Evolutionary conservation across 1,140 invertebrate species (phyloP).

Genomic region (Zaprionus vittiger): DNA sequence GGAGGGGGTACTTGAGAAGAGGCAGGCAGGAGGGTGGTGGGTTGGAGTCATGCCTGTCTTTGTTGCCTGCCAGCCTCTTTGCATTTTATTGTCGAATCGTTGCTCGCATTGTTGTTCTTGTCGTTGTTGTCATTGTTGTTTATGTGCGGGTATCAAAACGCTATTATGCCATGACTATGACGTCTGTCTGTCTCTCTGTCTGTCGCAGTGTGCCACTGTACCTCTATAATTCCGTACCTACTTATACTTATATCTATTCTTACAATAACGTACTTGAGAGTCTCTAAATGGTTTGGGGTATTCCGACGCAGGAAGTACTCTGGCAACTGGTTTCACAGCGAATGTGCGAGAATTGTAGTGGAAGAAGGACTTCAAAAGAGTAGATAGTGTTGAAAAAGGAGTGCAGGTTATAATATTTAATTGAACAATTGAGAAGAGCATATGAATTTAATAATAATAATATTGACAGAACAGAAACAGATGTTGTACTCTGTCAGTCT

Average conservation of each 20-base stretch:
- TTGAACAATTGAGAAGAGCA: neutral
- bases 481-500: neutral
- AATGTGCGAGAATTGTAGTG: neutral
- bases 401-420: neutral
- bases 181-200: conserved; percentile 43
- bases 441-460: neutral
- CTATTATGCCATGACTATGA: conserved; percentile 77
- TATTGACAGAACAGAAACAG: too few relatives aligned
- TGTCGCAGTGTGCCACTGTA: conserved; percentile 16
- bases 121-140: conserved; percentile 70
- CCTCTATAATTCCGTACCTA: conserved; percentile 49
- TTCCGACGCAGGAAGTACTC: neutral
- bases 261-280: conserved; percentile 57
- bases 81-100: conserved; percentile 75
- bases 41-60: conserved; percentile 12
- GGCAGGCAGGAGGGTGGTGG: neutral
- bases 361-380: neutral
- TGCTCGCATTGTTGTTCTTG: conserved; percentile 38
- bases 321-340: neutral
- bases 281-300: neutral
- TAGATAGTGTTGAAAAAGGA: neutral
- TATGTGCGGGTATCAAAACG: conserved; percentile 81
- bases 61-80: conserved; percentile 58
- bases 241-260: conserved; percentile 59
- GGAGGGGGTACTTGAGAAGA: neutral